Base-by-base conservation (phyloP, 2,797 vertebrate species). In the Aplochiton taeniatus region DNA sequence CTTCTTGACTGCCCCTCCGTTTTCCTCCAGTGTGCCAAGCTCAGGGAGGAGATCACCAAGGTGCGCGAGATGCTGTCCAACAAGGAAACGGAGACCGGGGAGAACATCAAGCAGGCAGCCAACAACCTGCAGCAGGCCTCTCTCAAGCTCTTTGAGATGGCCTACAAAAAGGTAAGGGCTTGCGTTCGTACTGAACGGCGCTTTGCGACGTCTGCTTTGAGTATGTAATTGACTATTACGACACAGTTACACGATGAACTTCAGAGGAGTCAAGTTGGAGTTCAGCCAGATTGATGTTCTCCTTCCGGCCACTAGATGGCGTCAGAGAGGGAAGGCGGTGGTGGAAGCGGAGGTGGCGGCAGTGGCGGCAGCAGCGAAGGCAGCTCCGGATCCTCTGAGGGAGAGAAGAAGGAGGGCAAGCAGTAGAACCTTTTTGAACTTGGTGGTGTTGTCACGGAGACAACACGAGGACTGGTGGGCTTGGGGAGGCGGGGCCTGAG, bases 91-190 rank as follows among this genome's bases (percentile, higher is more conserved):
- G 98, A 99, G 90, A 98, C 96, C 0, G 98, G 96, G 51, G 96
- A 99, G 84, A 97, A 92, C 89, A 98, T 99, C 83, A 94, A 95
- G 72, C 96, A 99, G 84, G 95, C 96, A 0, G 95, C 98, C 52
- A 93, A 87, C 63, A 93, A 76, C 77, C 92, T 99, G 72, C 98
- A 99, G 86, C 98, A 99, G 76, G 94, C 98, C 0, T 99, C 98
- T 13, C 80, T 99, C 68, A 99, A 99, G 45, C 96, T 99, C 67
- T 99, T 99, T 6, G 98, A 99, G 81, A 96, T 98, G 92, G 98
- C 98, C 17, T 99, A 99, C 87, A 99, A 98, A 90, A 99, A 99
- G 96, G 98, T 98, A 81, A 11, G 87, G 14, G 10, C 11, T 11
- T 55, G 11, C 0, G 4, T 13, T 16, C 31, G 14, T 8, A 4